Percentiles rank a stretch among this genome's conserved stretches.
Conservation (phyloP, 2,888 invertebrate species). For the Orgyia antiqua region DNA sequence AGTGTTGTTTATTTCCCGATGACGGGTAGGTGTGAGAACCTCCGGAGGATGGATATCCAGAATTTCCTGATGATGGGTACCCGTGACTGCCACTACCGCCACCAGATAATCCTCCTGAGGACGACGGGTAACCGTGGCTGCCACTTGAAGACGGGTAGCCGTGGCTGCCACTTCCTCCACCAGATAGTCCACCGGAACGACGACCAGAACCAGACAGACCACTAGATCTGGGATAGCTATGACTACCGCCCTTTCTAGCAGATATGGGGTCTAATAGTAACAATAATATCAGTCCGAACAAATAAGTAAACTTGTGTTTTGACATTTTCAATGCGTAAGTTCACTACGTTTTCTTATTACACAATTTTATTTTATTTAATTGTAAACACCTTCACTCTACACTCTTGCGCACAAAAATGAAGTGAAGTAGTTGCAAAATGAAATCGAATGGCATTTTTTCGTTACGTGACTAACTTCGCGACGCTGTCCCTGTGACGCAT, state of each 20-base stretch:
- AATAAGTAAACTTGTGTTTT: conserved; percentile 35
- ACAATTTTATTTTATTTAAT: no score
- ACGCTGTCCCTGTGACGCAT: no score
- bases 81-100: conserved; percentile 21
- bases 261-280: conserved; percentile 30
- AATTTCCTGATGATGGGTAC: conserved; percentile 31
- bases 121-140: conserved; percentile 29
- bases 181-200: conserved; percentile 32
- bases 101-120: conserved; percentile 15
- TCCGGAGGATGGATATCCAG: conserved; percentile 10
- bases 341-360: no score
- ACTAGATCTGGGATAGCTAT: conserved; percentile 42
- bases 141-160: conserved; percentile 31
- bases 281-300: conserved; percentile 41
- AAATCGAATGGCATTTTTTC: no score
- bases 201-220: conserved; percentile 32
- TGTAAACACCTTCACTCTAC: conserved; percentile 19
- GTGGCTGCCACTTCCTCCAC: conserved; percentile 24
- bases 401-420: conserved; percentile 40
- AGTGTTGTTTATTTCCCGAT: conserved; percentile 21
- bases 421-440: no score
- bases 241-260: conserved; percentile 30
- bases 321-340: conserved; percentile 39
- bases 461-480: no score
- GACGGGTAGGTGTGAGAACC: conserved; percentile 25